These are phyloP conservation scores for Coleophora deauratella DNA, from an alignment of 2,888 invertebrate species.

Conservation along the genomic window DNA sequence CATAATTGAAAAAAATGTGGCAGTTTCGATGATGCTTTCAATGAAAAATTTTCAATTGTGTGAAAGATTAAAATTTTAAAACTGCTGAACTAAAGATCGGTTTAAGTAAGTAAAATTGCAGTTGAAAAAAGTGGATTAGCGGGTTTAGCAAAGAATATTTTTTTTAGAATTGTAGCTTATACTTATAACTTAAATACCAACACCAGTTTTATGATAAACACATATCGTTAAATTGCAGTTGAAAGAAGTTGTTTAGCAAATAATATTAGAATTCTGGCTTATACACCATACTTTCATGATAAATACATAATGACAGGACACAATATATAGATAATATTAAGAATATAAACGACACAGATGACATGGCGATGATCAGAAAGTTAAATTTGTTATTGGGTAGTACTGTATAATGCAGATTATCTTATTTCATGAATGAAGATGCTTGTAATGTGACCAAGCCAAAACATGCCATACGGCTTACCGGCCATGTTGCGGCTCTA, in stretches of 20 bases:
- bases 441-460: slow-evolving; percentile 37
- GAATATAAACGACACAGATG: slow-evolving; percentile 32
- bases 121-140: too few relatives aligned
- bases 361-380: slow-evolving; percentile 55
- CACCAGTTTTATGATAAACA: too few relatives aligned
- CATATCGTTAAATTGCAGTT: too few relatives aligned
- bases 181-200: too few relatives aligned
- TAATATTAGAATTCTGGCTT: too few relatives aligned
- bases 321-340: slow-evolving; percentile 5
- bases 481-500: slow-evolving; percentile 41
- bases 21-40: background rate
- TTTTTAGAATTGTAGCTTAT: too few relatives aligned
- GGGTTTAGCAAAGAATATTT: too few relatives aligned
- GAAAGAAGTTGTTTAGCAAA: background rate
- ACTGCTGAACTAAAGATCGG: too few relatives aligned
- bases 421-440: slow-evolving; percentile 25
- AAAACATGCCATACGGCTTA: slow-evolving; percentile 65
- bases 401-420: too few relatives aligned
- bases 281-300: background rate
- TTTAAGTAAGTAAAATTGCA: too few relatives aligned
- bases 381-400: slow-evolving; percentile 24
- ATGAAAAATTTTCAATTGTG: too few relatives aligned
- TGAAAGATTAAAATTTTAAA: too few relatives aligned
- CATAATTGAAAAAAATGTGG: background rate
- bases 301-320: slow-evolving; percentile 11